Evolutionary conservation across 2,113 vertebrate genomes (phyloP).

Genomic region (Chascanopsetta lugubris): DNA sequence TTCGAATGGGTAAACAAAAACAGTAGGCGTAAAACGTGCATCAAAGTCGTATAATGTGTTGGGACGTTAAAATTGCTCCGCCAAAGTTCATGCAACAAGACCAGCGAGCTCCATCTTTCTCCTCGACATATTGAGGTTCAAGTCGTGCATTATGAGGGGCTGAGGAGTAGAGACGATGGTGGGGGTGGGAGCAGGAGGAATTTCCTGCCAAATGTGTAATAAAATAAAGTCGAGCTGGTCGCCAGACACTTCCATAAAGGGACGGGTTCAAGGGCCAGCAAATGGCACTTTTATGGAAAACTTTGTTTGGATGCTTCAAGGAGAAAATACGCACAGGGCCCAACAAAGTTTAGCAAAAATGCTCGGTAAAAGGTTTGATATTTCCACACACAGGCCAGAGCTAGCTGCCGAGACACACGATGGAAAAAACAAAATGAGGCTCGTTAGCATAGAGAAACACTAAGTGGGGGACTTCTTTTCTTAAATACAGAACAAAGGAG

Average conservation of each 20-base stretch:
- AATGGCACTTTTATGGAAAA: constrained; percentile 57
- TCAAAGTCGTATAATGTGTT: too few species aligned
- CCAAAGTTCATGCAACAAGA: constrained; percentile 63
- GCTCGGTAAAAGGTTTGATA: constrained; percentile 35
- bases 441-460: constrained; percentile 33
- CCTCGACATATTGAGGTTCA: constrained; percentile 65
- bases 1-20: too few species aligned
- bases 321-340: constrained; percentile 46
- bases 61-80: too few species aligned
- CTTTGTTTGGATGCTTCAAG: constrained; percentile 53
- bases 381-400: constrained; percentile 20
- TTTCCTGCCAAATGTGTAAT: constrained; percentile 87
- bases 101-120: constrained; percentile 29
- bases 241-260: constrained; percentile 70
- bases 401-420: constrained; percentile 30
- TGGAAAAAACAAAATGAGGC: constrained; percentile 59
- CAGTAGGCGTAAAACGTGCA: too few species aligned
- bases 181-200: constrained; percentile 79
- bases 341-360: constrained; percentile 67
- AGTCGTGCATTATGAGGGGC: constrained; percentile 73
- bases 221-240: constrained; percentile 79
- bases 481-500: constrained; percentile 76
- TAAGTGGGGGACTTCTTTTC: constrained; percentile 49
- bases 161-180: constrained; percentile 57
- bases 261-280: constrained; percentile 60